phyloP scores from a whole-genome alignment of 2,113 vertebrate species.

The Ammospiza caudacuta region DNA sequence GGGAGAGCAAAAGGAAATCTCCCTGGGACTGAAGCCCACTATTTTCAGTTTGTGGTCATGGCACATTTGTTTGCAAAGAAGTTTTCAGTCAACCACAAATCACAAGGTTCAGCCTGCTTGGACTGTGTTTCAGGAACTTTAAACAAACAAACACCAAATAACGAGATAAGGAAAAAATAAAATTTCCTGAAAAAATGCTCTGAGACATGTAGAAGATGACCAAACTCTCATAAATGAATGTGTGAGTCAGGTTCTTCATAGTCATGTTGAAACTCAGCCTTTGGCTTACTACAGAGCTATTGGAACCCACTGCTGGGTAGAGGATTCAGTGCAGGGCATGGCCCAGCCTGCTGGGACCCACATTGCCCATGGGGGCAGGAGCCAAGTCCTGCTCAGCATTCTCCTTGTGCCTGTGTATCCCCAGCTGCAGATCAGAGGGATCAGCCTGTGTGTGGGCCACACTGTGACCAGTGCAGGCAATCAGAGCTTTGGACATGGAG shows the following conservation, averaged over 20 bases:
- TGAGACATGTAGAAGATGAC: neutral
- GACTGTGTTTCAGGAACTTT: conserved; percentile 9
- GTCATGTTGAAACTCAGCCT: neutral
- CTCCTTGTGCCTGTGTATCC: neutral
- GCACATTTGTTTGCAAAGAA: conserved; percentile 29
- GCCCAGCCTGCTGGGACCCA: neutral
- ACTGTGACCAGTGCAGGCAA: neutral
- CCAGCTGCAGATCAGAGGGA: neutral
- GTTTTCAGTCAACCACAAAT: conserved; percentile 36
- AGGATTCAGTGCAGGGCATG: neutral
- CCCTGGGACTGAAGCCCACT: neutral
- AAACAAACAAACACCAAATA: conserved; percentile 37
- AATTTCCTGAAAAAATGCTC: neutral
- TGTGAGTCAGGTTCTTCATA: neutral
- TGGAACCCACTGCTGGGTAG: neutral
- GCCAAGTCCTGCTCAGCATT: neutral
- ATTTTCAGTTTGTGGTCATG: conserved; percentile 35
- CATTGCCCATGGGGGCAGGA: neutral
- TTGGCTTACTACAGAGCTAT: neutral
- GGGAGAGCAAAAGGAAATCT: neutral
- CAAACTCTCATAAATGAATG: neutral
- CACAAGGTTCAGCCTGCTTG: conserved; percentile 22
- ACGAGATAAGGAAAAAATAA: conserved; percentile 21
- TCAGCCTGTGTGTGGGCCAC: neutral
- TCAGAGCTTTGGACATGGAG: neutral